A percentile compares a stretch with the other conserved stretches of the same genome.
phyloP scores from a whole-genome alignment of 2,888 invertebrate species.

The Pelosia muscerda region DNA sequence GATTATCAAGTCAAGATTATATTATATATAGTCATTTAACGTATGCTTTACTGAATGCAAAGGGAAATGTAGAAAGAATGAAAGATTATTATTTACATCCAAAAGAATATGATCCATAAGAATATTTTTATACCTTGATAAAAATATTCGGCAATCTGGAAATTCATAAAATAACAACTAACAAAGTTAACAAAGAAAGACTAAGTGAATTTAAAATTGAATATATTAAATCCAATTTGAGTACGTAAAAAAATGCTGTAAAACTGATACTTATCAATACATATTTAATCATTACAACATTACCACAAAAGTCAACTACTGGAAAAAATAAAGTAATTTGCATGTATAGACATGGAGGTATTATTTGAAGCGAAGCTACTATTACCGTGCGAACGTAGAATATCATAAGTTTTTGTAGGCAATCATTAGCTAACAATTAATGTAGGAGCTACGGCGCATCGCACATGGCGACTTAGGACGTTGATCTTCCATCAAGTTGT shows the following conservation, averaged over 20 bases:
- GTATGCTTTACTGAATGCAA: slow-evolving; percentile 17
- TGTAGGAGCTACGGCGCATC: slow-evolving; percentile 59
- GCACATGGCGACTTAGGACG: slow-evolving; percentile 59
- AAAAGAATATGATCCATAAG: not conserved
- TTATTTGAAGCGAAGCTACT: slow-evolving; percentile 39
- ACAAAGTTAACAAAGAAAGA: slow-evolving; percentile 10
- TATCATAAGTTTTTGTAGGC: slow-evolving; percentile 61
- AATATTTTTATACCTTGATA: not conserved
- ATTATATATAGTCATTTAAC: too few species aligned
- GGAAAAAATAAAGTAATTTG: slow-evolving; percentile 49
- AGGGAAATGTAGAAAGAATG: slow-evolving; percentile 3
- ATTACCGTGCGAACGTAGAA: slow-evolving; percentile 69
- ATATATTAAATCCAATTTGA: slow-evolving; percentile 1
- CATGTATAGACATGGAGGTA: slow-evolving; percentile 29
- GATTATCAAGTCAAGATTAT: too few species aligned
- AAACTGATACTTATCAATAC: not conserved
- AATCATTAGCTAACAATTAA: slow-evolving; percentile 77
- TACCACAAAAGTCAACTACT: slow-evolving; percentile 42
- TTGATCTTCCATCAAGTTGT: slow-evolving; percentile 55
- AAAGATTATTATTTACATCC: slow-evolving; percentile 29
- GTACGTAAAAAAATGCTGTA: not conserved
- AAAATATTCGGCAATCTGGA: slow-evolving; percentile 5
- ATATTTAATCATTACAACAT: slow-evolving; percentile 30
- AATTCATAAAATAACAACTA: slow-evolving; percentile 20
- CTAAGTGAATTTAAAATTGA: not conserved